Percentiles rank a stretch among this genome's conserved stretches.
Evolutionary conservation across 2,113 vertebrate genomes (phyloP).

Genomic region (Columba livia): DNA sequence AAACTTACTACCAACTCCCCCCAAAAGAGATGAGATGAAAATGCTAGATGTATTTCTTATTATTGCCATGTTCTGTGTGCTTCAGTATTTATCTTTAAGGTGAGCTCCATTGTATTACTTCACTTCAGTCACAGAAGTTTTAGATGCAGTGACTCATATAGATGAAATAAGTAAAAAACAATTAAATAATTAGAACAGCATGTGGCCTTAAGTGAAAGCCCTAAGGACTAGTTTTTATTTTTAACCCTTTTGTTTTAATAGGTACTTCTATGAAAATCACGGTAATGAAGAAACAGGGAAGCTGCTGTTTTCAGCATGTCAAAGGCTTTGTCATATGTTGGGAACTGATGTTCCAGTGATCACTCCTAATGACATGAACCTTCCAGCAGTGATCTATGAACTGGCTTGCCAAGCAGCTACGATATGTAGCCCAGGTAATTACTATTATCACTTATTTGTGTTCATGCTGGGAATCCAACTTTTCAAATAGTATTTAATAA

Average conservation of each 20-base stretch:
- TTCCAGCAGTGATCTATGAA: slow-evolving; percentile 84
- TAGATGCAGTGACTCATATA: not conserved
- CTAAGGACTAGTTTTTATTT: not conserved
- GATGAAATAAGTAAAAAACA: not conserved
- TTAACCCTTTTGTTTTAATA: not conserved
- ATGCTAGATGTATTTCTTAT: not conserved
- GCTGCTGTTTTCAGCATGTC: slow-evolving; percentile 83
- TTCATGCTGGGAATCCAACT: not conserved
- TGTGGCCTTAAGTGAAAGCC: not conserved
- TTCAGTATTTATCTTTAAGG: not conserved
- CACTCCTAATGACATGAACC: slow-evolving; percentile 75
- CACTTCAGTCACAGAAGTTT: not conserved
- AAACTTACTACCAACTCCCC: not conserved
- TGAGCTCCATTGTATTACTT: not conserved
- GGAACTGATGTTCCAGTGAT: slow-evolving; percentile 83
- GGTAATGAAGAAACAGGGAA: slow-evolving; percentile 78
- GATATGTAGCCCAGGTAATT: slow-evolving; percentile 86
- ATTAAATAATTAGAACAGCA: not conserved
- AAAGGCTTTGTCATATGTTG: slow-evolving; percentile 88
- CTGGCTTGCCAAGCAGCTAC: slow-evolving; percentile 89
- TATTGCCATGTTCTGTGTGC: not conserved
- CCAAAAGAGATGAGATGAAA: not conserved
- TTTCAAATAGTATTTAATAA: not conserved
- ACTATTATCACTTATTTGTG: not conserved
- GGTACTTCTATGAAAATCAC: slow-evolving; percentile 86